phyloP scores from a whole-genome alignment of 2,113 vertebrate genomes.

The Promerops cafer region DNA sequence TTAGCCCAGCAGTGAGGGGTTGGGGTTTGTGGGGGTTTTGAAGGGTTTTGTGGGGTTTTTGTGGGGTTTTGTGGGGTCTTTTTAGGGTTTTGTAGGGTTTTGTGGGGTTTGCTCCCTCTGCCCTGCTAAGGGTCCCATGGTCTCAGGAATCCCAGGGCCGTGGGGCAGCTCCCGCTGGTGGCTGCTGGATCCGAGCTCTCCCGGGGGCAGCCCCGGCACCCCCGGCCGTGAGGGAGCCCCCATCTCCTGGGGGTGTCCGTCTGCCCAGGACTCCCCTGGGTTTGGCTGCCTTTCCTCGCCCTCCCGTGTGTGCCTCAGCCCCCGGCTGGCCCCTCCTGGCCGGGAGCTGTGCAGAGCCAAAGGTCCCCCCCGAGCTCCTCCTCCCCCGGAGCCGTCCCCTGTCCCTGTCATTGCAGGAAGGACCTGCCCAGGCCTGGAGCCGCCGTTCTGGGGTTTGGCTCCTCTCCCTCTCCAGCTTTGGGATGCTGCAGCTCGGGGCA shows the following conservation, averaged over 20 bases:
- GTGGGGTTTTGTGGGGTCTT: background rate
- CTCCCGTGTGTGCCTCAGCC: too few species aligned
- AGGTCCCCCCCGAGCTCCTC: background rate
- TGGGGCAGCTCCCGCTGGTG: background rate
- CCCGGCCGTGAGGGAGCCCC: accelerated
- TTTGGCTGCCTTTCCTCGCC: accelerated
- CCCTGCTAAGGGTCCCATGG: accelerated
- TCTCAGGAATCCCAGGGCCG: background rate
- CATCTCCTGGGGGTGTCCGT: background rate
- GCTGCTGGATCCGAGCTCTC: accelerated
- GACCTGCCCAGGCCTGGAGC: background rate
- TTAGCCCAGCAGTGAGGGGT: too few species aligned
- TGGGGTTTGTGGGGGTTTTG: background rate
- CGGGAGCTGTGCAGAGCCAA: background rate
- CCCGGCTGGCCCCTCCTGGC: background rate
- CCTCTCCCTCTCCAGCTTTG: background rate
- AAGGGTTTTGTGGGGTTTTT: accelerated
- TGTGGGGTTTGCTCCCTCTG: background rate
- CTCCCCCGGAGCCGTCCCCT: background rate
- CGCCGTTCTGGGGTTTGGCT: background rate
- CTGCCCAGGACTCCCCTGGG: accelerated
- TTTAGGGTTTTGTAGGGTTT: background rate
- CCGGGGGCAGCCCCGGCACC: background rate
- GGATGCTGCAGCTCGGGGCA: background rate
- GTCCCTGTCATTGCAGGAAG: background rate